Base-by-base conservation (phyloP, 1,140 invertebrate genomes). In the Lepidurus apus region DNA sequence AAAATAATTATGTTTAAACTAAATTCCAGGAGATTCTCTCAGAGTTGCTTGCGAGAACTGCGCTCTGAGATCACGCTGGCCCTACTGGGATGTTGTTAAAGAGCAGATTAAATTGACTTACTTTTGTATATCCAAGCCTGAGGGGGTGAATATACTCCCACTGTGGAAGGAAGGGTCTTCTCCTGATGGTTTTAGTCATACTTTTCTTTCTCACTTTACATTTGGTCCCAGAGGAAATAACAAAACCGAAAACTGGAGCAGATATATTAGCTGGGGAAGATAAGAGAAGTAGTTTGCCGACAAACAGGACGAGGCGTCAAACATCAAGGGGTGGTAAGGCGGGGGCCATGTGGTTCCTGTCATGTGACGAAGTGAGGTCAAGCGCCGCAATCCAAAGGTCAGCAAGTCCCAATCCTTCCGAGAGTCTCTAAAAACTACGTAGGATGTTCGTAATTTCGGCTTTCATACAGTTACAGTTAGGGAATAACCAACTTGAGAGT, bases 231-330 rank as follows among this genome's bases (percentile, higher is more conserved):
- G 34, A 34, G 34, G 34, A 34, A 34, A 34, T 65, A 65, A 65
- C 53, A 65, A 65, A 65, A 13, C 13, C 17, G 21, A 65, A 65
- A 65, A 65, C 17, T n/a, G n/a, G 53, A 65, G 21, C 53, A 65
- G 53, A 65, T 65, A 13, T 21, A 9, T 13, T 65, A 65, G 21
- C 53, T 21, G 53, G 21, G 4, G 53, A 21, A 65, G 53, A 65
- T 65, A 65, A 65, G 53, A 65, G 53, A 65, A 21, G 53, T 21
- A 65, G 21, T 13, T 65, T 9, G 6, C 53, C 53, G 13, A 4
- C 53, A 65, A 65, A 65, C 53, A 65, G 53, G 53, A 65, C 17
- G 53, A 65, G 53, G 53, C 53, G 53, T 65, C 53, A 65, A 65
- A 21, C 17, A 34, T 34, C 34, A 65, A 13, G 53, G 53, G 53